Conservation (phyloP, 2,888 invertebrate species). For the Diaprepes abbreviatus region DNA sequence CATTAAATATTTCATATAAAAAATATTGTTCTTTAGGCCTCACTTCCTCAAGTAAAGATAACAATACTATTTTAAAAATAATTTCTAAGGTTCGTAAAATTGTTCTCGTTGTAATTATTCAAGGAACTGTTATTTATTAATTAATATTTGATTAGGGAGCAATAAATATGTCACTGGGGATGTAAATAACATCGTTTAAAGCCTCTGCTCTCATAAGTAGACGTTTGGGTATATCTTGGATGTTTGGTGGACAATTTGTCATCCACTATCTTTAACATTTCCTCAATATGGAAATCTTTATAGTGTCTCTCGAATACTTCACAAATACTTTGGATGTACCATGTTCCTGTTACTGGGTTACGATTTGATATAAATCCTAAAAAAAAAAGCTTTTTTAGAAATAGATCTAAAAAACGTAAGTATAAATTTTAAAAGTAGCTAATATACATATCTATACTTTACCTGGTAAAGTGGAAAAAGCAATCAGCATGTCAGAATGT, state of each 20-base stretch:
- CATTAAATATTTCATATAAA: too few species aligned
- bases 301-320: slow-evolving; percentile 76
- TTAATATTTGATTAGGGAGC: too few species aligned
- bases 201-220: slow-evolving; percentile 75
- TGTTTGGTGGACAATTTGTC: slow-evolving; percentile 63
- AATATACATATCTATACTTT: too few species aligned
- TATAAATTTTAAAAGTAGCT: too few species aligned
- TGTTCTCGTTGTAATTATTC: too few species aligned
- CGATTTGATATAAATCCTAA: slow-evolving; percentile 75
- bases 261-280: slow-evolving; percentile 77
- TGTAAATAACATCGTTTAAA: slow-evolving; percentile 67
- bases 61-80: too few species aligned
- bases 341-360: slow-evolving; percentile 73
- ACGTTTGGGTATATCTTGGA: slow-evolving; percentile 70
- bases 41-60: too few species aligned
- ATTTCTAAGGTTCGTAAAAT: too few species aligned
- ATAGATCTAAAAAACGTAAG: too few species aligned
- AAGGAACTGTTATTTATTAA: too few species aligned
- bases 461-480: slow-evolving; percentile 76
- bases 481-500: slow-evolving; percentile 75
- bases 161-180: slow-evolving; percentile 46
- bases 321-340: slow-evolving; percentile 81
- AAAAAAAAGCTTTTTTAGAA: too few species aligned
- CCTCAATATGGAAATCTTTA: slow-evolving; percentile 75
- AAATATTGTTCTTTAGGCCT: too few species aligned